Percentiles rank a stretch among this genome's conserved stretches.
These are phyloP conservation scores for Podabrus alpinus DNA, from an alignment of 2,888 invertebrate genomes.

Conservation along the genomic window DNA sequence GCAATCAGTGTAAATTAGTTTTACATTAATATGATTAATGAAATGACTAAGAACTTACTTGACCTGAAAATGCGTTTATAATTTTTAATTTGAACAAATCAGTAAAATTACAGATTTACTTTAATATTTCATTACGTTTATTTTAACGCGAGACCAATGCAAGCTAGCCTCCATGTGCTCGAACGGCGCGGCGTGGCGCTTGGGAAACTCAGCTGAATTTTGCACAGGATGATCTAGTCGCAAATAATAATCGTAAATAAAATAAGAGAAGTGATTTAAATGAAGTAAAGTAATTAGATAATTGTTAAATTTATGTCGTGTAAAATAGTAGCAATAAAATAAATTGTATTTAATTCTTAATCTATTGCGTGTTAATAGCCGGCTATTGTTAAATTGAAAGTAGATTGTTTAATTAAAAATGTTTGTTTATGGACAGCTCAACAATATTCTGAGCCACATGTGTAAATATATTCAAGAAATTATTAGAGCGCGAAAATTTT, in stretches of 20 bases:
- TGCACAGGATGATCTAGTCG: too few relatives aligned
- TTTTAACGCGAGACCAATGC: neutral
- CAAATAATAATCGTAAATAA: neutral
- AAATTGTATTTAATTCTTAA: constrained; percentile 37
- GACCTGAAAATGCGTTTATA: neutral
- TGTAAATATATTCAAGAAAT: constrained; percentile 24
- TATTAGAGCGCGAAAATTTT: constrained; percentile 38
- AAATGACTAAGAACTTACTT: constrained; percentile 11
- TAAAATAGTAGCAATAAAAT: neutral
- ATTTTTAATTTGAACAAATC: neutral
- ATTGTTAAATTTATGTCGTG: neutral
- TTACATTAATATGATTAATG: constrained; percentile 31
- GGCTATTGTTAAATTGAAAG: constrained; percentile 37
- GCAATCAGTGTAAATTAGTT: constrained; percentile 30
- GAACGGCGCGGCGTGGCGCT: neutral
- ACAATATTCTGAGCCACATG: constrained; percentile 5
- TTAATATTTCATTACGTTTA: neutral
- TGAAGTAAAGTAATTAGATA: neutral
- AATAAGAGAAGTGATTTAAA: neutral
- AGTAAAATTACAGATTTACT: neutral
- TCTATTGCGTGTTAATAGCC: constrained; percentile 32
- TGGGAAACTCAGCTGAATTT: too few relatives aligned
- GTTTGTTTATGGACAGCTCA: constrained; percentile 29
- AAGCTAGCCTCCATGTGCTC: neutral
- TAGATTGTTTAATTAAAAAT: constrained; percentile 36